These are phyloP conservation scores for Sphenodon punctatus DNA, from an alignment of 2,797 vertebrate species.

Conservation along the genomic window DNA sequence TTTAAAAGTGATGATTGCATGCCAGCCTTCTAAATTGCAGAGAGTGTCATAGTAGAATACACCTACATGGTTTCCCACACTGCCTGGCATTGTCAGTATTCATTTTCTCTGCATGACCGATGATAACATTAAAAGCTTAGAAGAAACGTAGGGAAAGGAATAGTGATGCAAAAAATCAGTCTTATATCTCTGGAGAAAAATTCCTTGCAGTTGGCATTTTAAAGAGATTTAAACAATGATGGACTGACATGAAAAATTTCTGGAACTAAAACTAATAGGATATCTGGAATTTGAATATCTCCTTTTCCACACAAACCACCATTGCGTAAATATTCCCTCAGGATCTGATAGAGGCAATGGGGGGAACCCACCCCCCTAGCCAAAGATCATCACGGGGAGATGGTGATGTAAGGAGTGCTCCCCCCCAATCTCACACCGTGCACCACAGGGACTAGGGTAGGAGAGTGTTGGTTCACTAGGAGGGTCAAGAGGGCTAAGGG, in stretches of 20 bases:
- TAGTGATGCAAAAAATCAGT: background rate
- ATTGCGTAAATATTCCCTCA: too few species aligned
- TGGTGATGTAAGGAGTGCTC: too few species aligned
- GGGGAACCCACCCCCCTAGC: too few species aligned
- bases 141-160: background rate
- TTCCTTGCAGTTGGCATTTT: background rate
- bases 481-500: too few species aligned
- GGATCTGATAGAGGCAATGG: too few species aligned
- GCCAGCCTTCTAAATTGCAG: background rate
- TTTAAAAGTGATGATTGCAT: background rate
- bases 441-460: too few species aligned
- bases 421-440: too few species aligned
- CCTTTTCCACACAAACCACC: too few species aligned
- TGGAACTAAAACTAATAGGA: too few species aligned
- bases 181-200: background rate
- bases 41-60: background rate
- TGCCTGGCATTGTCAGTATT: background rate
- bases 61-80: background rate
- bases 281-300: too few species aligned
- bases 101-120: background rate
- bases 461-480: too few species aligned
- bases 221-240: background rate
- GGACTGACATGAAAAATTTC: background rate
- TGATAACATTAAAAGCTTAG: background rate
- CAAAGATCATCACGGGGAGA: too few species aligned